phyloP scores from a whole-genome alignment of 2,113 vertebrate species.

The Tachycineta bicolor region DNA sequence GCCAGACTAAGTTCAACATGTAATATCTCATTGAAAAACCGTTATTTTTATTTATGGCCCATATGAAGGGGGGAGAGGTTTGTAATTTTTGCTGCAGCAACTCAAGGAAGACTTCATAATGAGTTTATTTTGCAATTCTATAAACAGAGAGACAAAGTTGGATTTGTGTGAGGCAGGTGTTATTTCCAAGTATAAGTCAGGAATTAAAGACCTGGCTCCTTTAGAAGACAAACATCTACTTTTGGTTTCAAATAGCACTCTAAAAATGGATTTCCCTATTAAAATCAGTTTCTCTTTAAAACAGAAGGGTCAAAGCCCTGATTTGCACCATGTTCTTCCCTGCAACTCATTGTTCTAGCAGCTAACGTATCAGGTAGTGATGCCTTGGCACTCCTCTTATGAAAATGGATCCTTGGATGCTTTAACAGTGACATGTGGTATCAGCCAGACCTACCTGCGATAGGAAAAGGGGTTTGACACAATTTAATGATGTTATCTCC shows the following conservation, averaged over 20 bases:
- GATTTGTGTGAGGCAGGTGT: neutral
- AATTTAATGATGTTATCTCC: neutral
- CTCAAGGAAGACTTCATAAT: neutral
- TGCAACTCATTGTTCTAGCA: neutral
- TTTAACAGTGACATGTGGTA: neutral
- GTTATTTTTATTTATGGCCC: neutral
- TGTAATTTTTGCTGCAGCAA: neutral
- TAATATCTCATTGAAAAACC: neutral
- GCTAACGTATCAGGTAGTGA: neutral
- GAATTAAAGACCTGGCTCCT: neutral
- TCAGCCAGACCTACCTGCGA: neutral
- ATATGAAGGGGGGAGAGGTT: rapidly evolving
- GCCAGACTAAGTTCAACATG: neutral
- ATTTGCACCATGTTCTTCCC: neutral
- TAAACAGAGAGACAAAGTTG: neutral
- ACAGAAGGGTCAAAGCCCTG: neutral
- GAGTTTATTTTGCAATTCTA: neutral
- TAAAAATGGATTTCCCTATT: neutral
- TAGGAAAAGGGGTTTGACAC: neutral
- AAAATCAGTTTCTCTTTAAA: neutral
- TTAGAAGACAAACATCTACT: neutral
- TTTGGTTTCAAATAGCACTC: neutral
- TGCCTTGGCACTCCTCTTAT: neutral
- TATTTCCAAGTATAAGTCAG: neutral
- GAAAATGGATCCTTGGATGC: neutral